These are phyloP conservation scores for Galleria mellonella DNA, from an alignment of 1,140 invertebrate genomes.

Conservation along the genomic window DNA sequence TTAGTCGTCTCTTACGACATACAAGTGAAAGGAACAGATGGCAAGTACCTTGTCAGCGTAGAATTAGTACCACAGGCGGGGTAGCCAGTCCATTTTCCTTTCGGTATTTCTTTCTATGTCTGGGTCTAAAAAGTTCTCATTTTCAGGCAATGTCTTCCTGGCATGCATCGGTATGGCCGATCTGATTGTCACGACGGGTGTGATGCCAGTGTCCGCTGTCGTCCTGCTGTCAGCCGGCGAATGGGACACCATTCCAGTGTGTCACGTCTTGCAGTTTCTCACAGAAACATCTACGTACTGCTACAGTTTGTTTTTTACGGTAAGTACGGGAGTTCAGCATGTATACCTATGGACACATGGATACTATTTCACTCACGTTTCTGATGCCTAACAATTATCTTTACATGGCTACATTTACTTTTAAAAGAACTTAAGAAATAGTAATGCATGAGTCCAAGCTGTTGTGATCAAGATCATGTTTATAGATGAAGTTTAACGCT, in stretches of 20 bases:
- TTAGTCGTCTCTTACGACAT: too few species aligned
- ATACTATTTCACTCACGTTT: not conserved
- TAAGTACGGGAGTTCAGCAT: slow-evolving; percentile 30
- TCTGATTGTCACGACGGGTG: slow-evolving; percentile 81
- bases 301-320: slow-evolving; percentile 80
- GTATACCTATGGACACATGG: too few species aligned
- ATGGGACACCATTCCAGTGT: slow-evolving; percentile 76
- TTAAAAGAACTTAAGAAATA: too few species aligned
- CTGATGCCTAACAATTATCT: not conserved
- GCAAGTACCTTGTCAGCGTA: too few species aligned
- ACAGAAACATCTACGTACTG: slow-evolving; percentile 56
- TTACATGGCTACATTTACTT: too few species aligned
- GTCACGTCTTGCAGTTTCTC: slow-evolving; percentile 80
- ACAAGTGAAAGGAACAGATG: too few species aligned
- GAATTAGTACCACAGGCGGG: too few species aligned
- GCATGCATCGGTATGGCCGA: slow-evolving; percentile 87
- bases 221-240: slow-evolving; percentile 78
- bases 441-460: too few species aligned
- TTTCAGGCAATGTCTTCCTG: slow-evolving; percentile 85
- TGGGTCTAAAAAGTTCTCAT: slow-evolving; percentile 3
- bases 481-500: too few species aligned
- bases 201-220: slow-evolving; percentile 83
- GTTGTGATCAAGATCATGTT: too few species aligned
- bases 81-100: not conserved
- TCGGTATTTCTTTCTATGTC: not conserved